Base-by-base conservation (phyloP, 2,888 invertebrate genomes). In the Himalopsyche tibetana region DNA sequence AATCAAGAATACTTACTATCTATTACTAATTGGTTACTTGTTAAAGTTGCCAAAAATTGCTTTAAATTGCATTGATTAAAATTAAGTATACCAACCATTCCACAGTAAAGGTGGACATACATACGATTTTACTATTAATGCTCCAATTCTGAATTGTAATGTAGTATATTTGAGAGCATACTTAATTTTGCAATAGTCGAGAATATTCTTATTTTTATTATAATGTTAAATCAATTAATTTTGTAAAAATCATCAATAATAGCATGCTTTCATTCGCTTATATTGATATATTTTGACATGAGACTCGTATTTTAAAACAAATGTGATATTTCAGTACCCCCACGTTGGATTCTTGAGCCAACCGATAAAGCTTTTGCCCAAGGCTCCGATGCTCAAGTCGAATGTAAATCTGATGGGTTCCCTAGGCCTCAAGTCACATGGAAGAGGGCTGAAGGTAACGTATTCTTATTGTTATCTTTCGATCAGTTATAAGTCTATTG, bases 371-470 rank as follows among this genome's bases (percentile, higher is more conserved):
- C 98, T 90, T 98, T 98, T 93, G 98, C 98, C 89, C 98, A 98
- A 93, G 98, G 98, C 89, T 97, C 97, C 89, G 97, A 98, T 92
- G 98, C 98, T 89, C 96, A 97, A 91, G 97, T 98, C 90, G 98
- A 98, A 94, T 98, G 98, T 93, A 98, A 98, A 94, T 97, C 98
- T 91, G 98, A 98, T 93, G 98, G 98, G 90, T 98, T 98, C 94
- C 98, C 98, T 88, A 97, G 97, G 94, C 98, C 98, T 89, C 96
- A 96, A 91, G 97, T 98, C 82, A 97, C 97, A 89, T 98, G 98
- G 98, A 98, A 98, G 93, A 96, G 97, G 95, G 98, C 98, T 91
- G 97, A 97, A 94, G 98, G 98, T 98, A 94, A 91, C 15, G 8
- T 82, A 83, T 55, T 84, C n/a, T 11, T 11, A 2, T 9, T 74